Evolutionary conservation across 64 coral and sea anemone genomes (phyloP).

Genomic region (Exaiptasia diaphana): DNA sequence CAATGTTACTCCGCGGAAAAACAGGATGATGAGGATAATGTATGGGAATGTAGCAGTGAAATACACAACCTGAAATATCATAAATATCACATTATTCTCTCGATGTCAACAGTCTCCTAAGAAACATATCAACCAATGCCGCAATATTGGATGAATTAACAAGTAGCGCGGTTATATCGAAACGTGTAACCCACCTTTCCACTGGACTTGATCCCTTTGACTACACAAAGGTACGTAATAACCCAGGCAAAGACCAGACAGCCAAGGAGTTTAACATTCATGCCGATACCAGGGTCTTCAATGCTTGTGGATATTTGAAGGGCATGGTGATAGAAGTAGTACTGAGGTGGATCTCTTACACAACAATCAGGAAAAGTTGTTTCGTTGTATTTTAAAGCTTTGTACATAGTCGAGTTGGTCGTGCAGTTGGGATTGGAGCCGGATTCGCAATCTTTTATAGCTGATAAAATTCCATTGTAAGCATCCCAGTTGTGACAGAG

Average conservation of each 20-base stretch:
- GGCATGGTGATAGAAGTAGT: constrained; percentile 91
- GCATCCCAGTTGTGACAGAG: constrained; percentile 52
- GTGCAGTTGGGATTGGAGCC: constrained; percentile 3
- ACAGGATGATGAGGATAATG: constrained; percentile 78
- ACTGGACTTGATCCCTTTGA: constrained; percentile 99
- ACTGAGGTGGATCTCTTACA: constrained; percentile 87
- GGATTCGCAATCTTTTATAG: background rate
- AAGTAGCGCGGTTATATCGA: too few relatives aligned
- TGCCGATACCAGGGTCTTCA: constrained; percentile 75
- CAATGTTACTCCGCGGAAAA: constrained; percentile 86
- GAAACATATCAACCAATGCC: too few relatives aligned
- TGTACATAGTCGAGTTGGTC: background rate
- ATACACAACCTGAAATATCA: constrained; percentile 70
- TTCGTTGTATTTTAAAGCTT: background rate
- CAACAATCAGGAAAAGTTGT: constrained; percentile 84
- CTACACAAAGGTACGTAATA: constrained; percentile 93
- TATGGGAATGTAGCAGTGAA: constrained; percentile 92
- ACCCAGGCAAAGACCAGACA: constrained; percentile 96
- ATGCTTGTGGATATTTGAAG: constrained; percentile 82
- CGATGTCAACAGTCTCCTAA: background rate
- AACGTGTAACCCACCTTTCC: constrained; percentile 99
- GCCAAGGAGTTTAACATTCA: constrained; percentile 84
- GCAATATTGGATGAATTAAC: too few relatives aligned
- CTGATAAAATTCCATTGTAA: constrained; percentile 15
- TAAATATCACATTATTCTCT: background rate